Evolutionary conservation across 1,140 invertebrate genomes (phyloP), one percentile per base, ranked within the genome.

Genomic region (Cotesia typhae): DNA sequence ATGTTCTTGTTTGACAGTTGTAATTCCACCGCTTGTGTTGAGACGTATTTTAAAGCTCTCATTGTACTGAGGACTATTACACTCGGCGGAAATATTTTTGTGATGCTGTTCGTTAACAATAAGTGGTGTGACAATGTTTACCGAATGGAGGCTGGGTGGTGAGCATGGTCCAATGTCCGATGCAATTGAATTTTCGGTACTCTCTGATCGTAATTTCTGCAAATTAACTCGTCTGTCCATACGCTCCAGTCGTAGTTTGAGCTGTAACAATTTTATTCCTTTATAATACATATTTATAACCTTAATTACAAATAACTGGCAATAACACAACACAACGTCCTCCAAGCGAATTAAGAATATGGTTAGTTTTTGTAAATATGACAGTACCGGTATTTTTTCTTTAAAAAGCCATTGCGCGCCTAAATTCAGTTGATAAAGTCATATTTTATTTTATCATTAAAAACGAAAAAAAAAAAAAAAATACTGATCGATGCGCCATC

Each of bases 231-330:
- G 81, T 67, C 87, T 86, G 77, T 90, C 88, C 84, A 90, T 87
- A 75, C 88, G 88, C 72, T 87, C 88, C 76, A 90, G 75, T 9
- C 88, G 87, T 71, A 89, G 81, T 73, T 89, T 89, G 59, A 90
- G 85, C 89, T 90, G 77, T 28, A 87, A 89, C 63, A 83, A 69
- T 64, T 70, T 64, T 28, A 76, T 69, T 55, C 37, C 63, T 59
- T 71, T 74, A 17, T 37, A 60, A 52, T 41, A 53, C 63, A 61
- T 67, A 20, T 60, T 71, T 55, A 52, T n/a, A 67, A 69, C 65
- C 36, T 38, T 57, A 53, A 51, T 53, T 59, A 61, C 20, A 14
- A 10, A n/a, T 37, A 64, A 64, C 35, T 64, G 17, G 17, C 14
- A 2, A 64, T 64, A 5, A n/a, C 14, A n/a, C 10, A 37, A 36